phyloP scores from a whole-genome alignment of 2,888 invertebrate species.

The Sericinus montela region DNA sequence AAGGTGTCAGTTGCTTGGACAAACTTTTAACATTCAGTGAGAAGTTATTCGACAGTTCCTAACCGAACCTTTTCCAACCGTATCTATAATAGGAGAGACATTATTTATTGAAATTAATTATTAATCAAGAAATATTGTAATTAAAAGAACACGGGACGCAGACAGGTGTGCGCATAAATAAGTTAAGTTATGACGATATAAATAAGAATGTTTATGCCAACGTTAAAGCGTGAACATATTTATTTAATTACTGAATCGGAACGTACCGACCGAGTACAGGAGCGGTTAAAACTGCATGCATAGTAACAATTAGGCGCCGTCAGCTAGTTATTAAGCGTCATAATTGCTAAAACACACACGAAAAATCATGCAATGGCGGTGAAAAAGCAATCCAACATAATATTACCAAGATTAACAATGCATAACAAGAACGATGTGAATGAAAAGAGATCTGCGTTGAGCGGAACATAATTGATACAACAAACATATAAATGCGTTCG shows the following conservation, averaged over 20 bases:
- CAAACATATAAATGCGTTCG: conserved; percentile 27
- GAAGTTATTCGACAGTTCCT: background rate
- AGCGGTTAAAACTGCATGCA: conserved; percentile 30
- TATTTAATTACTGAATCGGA: conserved; percentile 23
- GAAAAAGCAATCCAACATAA: conserved; percentile 38
- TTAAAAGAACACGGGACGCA: conserved; percentile 28
- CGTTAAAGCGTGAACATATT: conserved; percentile 32
- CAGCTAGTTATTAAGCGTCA: conserved; percentile 22
- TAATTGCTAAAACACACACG: conserved; percentile 35
- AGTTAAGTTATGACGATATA: conserved; percentile 34
- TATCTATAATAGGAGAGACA: conserved; percentile 27
- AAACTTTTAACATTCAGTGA: background rate
- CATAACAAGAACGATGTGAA: conserved; percentile 50
- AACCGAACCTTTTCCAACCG: conserved; percentile 19
- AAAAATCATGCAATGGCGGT: conserved; percentile 39
- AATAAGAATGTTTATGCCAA: conserved; percentile 27
- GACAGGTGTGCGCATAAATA: conserved; percentile 48
- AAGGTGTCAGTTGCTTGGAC: background rate
- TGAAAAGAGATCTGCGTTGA: conserved; percentile 68
- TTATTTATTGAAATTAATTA: conserved; percentile 33
- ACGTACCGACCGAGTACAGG: conserved; percentile 6
- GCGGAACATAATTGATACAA: conserved; percentile 33
- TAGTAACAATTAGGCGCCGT: conserved; percentile 15
- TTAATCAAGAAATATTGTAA: conserved; percentile 32
- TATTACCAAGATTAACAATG: conserved; percentile 36